These are phyloP conservation scores for Dicyrtoma fusca DNA, from an alignment of 2,888 invertebrate genomes.

Conservation along the genomic window DNA sequence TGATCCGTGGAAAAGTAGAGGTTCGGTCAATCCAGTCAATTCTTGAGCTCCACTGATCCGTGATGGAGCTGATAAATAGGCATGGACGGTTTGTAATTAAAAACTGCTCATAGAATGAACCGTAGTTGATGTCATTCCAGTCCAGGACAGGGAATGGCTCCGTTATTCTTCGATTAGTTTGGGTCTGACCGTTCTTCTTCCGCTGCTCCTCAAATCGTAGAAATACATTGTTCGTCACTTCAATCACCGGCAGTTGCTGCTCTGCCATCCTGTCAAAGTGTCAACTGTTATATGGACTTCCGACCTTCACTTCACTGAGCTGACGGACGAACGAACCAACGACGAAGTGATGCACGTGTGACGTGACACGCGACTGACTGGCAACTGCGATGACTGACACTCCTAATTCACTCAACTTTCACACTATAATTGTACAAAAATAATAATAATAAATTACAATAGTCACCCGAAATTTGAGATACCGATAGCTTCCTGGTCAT, in stretches of 20 bases:
- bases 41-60: conserved; percentile 69
- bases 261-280: no score
- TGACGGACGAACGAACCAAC: no score
- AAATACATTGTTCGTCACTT: conserved; percentile 30
- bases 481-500: no score
- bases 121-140: conserved; percentile 60
- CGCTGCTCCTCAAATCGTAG: conserved; percentile 21
- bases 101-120: conserved; percentile 66
- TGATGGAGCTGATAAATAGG: conserved; percentile 67
- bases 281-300: no score
- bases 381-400: no score
- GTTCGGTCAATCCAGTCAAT: conserved; percentile 65
- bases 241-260: background rate
- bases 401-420: no score
- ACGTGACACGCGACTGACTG: no score
- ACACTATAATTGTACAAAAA: no score
- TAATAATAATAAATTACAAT: no score
- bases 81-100: conserved; percentile 69
- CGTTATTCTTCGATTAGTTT: conserved; percentile 8
- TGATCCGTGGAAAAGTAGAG: conserved; percentile 51
- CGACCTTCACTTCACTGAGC: no score
- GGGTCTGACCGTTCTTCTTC: conserved; percentile 26
- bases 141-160: conserved; percentile 32
- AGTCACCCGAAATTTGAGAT: no score
- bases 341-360: no score